phyloP scores from a whole-genome alignment of 2,113 vertebrate species.

The Crotalus helleri region DNA sequence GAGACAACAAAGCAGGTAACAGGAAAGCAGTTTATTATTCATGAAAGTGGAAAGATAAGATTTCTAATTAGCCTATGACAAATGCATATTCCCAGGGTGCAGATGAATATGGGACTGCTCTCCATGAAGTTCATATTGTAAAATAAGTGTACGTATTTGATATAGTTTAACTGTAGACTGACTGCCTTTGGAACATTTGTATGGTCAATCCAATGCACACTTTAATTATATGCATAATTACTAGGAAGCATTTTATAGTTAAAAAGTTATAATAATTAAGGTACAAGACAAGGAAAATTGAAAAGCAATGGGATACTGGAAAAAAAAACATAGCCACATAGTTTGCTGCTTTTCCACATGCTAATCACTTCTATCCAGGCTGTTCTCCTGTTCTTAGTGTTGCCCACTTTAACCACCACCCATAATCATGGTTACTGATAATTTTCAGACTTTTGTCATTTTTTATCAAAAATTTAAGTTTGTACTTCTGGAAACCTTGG shows the following conservation, averaged over 20 bases:
- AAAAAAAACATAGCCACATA: not conserved
- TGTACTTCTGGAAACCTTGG: not conserved
- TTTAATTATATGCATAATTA: not conserved
- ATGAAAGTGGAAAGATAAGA: not conserved
- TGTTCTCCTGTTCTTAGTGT: not conserved
- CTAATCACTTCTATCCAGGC: not conserved
- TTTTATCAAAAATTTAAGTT: not conserved
- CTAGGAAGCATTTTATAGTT: not conserved
- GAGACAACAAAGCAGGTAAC: not conserved
- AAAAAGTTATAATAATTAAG: not conserved
- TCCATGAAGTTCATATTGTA: not conserved
- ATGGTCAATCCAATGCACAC: not conserved
- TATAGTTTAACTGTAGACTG: not conserved
- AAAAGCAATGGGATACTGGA: not conserved
- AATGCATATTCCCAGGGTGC: not conserved
- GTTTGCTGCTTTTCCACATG: not conserved
- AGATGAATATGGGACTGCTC: not conserved
- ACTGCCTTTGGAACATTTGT: not conserved
- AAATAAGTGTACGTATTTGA: not conserved
- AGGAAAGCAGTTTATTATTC: not conserved
- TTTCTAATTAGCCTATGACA: not conserved
- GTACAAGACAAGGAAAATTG: not conserved
- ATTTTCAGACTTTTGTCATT: not conserved
- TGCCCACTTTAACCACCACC: not conserved
- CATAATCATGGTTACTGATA: not conserved